phyloP scores from a whole-genome alignment of 2,888 invertebrate genomes.

The Hypselothyrea guttata region DNA sequence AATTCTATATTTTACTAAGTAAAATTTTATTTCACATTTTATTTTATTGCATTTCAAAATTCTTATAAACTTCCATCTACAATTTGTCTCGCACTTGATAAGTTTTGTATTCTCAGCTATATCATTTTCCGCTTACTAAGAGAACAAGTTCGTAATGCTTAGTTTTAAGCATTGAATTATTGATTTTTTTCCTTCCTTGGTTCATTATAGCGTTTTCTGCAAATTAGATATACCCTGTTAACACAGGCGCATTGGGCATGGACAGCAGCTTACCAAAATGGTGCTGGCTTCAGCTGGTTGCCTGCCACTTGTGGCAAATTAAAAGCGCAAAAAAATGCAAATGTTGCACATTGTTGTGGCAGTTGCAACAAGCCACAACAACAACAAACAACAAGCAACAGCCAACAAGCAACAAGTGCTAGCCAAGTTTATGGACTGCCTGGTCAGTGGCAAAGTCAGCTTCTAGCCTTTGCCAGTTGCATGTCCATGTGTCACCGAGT shows the following conservation, averaged over 20 bases:
- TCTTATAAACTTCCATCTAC: too few species aligned
- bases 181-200: too few species aligned
- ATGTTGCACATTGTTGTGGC: slow-evolving; percentile 63
- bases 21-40: too few species aligned
- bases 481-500: slow-evolving; percentile 75
- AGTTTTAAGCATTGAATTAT: too few species aligned
- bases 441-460: neutral
- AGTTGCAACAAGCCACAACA: slow-evolving; percentile 14
- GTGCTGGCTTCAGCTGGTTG: slow-evolving; percentile 17
- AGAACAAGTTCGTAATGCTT: too few species aligned
- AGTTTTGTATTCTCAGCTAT: too few species aligned
- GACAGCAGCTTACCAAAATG: slow-evolving; percentile 43
- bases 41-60: too few species aligned
- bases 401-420: slow-evolving; percentile 46
- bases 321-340: slow-evolving; percentile 63
- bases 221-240: too few species aligned
- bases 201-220: too few species aligned
- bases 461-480: slow-evolving; percentile 39
- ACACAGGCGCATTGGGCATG: neutral
- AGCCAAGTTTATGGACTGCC: slow-evolving; percentile 65
- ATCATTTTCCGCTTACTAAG: too few species aligned
- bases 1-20: too few species aligned
- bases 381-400: slow-evolving; percentile 22
- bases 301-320: slow-evolving; percentile 60
- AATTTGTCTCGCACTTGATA: too few species aligned